Percentiles rank a stretch among this genome's conserved stretches.
Conservation (phyloP, 2,113 vertebrate genomes). For the Passerina amoena region DNA sequence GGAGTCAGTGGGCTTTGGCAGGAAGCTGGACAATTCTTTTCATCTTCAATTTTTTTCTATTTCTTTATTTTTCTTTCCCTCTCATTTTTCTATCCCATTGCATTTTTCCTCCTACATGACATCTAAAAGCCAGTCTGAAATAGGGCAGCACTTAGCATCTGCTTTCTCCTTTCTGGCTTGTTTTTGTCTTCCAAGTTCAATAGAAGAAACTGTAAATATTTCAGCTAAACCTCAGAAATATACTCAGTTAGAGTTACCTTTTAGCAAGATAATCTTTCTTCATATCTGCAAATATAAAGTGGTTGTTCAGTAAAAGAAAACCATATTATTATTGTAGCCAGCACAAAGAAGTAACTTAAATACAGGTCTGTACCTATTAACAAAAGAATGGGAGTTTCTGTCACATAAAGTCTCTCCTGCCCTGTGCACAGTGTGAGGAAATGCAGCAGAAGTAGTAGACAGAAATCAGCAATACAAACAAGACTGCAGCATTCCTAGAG, state of each 20-base stretch:
- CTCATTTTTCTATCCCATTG: neutral
- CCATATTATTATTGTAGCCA: neutral
- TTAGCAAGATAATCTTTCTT: neutral
- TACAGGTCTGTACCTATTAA: neutral
- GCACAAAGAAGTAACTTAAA: neutral
- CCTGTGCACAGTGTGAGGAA: neutral
- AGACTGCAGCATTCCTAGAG: neutral
- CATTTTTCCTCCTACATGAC: neutral
- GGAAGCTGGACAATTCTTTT: neutral
- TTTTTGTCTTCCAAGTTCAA: neutral
- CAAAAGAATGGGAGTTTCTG: neutral
- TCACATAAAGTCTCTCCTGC: neutral
- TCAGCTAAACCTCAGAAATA: neutral
- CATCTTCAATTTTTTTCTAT: neutral
- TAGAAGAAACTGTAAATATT: neutral
- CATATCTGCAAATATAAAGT: neutral
- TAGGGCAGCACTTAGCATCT: neutral
- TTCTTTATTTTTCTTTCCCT: neutral
- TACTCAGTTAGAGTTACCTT: neutral
- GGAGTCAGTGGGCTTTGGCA: neutral
- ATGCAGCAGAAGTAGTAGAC: neutral
- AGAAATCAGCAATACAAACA: slow-evolving; percentile 22
- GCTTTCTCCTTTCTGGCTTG: neutral
- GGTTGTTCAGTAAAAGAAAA: neutral
- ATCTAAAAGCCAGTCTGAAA: neutral